Evolutionary conservation across 2,797 vertebrate genomes (phyloP).

Genomic region (Percopsis omiscomaycus): DNA sequence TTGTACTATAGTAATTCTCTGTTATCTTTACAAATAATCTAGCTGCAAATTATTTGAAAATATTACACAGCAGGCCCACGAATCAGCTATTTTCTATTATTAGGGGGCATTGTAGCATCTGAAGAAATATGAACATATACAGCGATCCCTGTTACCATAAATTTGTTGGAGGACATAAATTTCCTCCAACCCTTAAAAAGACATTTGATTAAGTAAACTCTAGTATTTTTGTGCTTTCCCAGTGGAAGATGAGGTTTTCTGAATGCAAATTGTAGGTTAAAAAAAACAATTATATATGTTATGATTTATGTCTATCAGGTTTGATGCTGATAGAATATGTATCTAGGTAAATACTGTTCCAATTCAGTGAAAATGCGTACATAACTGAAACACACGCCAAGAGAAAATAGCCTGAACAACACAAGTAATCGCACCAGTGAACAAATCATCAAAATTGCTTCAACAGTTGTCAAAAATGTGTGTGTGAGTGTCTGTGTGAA

Average conservation of each 20-base stretch:
- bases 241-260: constrained; percentile 43
- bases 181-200: constrained; percentile 24
- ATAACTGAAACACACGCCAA: constrained; percentile 40
- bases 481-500: constrained; percentile 31
- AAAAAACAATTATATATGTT: not conserved
- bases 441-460: constrained; percentile 46
- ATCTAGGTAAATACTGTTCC: constrained; percentile 59
- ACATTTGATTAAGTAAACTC: constrained; percentile 33
- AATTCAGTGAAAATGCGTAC: constrained; percentile 54
- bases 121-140: constrained; percentile 7
- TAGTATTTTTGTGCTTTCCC: constrained; percentile 52
- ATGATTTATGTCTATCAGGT: constrained; percentile 31
- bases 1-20: too few species aligned
- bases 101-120: constrained; percentile 14
- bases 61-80: constrained; percentile 13
- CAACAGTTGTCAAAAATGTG: constrained; percentile 35
- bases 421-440: constrained; percentile 40
- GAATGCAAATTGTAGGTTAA: constrained; percentile 4
- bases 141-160: constrained; percentile 21
- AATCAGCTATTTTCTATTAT: constrained; percentile 24
- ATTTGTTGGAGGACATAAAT: constrained; percentile 41
- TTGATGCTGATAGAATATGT: constrained; percentile 65
- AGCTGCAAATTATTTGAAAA: constrained; percentile 33
- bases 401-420: constrained; percentile 44
- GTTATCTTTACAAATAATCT: constrained; percentile 10